These are phyloP conservation scores for Athene noctua DNA, from an alignment of 2,113 vertebrate genomes.

Conservation along the genomic window DNA sequence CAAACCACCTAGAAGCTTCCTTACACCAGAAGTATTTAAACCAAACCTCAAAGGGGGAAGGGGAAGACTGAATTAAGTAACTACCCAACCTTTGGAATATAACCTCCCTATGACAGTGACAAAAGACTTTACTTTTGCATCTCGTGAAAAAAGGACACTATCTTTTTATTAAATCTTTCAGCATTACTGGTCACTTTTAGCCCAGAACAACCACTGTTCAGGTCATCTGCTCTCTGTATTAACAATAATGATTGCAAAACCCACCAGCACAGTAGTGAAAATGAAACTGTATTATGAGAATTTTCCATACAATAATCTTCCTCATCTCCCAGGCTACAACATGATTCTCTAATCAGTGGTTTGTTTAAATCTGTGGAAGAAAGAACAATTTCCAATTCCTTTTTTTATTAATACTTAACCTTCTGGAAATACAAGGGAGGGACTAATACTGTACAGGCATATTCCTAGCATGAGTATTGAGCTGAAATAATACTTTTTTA, in stretches of 20 bases:
- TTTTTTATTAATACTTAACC: neutral
- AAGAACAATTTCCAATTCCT: neutral
- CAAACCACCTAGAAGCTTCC: neutral
- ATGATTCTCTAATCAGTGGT: neutral
- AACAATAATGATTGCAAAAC: neutral
- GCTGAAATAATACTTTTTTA: neutral
- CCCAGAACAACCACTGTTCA: neutral
- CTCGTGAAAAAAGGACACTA: neutral
- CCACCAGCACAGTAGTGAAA: neutral
- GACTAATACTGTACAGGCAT: neutral
- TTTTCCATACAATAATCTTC: neutral
- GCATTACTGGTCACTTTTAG: neutral
- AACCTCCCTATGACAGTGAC: neutral
- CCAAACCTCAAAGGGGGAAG: neutral
- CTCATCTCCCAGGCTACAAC: neutral
- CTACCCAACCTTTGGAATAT: neutral
- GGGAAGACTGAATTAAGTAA: neutral
- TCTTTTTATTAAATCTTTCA: neutral
- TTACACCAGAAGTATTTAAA: neutral
- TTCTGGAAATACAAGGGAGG: neutral
- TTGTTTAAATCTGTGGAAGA: neutral
- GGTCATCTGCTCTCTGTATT: neutral
- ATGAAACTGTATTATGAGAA: neutral
- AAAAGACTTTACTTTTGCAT: neutral
- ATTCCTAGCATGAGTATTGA: neutral